Conservation (phyloP, 2,888 invertebrate species). For the Rhagonycha fulva region DNA sequence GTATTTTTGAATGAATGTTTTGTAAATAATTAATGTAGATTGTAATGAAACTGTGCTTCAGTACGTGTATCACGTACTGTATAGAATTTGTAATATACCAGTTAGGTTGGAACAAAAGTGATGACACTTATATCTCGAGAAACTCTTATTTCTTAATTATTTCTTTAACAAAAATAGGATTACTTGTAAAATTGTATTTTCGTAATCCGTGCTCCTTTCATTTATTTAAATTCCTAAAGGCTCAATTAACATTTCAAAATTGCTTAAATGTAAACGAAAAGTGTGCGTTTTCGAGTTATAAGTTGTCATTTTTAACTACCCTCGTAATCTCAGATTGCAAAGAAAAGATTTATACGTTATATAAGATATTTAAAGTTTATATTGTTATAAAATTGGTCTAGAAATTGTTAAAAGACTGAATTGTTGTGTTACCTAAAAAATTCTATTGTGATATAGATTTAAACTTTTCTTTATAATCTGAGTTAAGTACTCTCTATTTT, state of each 20-base stretch:
- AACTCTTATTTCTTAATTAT: background rate
- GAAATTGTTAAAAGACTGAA: constrained; percentile 20
- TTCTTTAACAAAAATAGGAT: background rate
- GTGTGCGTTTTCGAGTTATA: background rate
- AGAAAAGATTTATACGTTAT: constrained; percentile 3
- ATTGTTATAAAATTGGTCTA: constrained; percentile 12
- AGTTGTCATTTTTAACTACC: background rate
- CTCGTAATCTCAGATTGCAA: constrained; percentile 4
- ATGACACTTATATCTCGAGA: background rate
- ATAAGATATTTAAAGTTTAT: constrained; percentile 7
- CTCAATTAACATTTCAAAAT: background rate
- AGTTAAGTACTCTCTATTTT: constrained; percentile 11
- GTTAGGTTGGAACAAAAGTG: background rate
- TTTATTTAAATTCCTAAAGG: background rate
- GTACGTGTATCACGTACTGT: constrained; percentile 18
- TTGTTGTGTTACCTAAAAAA: constrained; percentile 18
- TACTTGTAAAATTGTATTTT: background rate
- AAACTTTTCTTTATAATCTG: constrained; percentile 4
- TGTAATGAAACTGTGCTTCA: background rate
- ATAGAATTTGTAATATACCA: background rate
- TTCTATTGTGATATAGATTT: constrained; percentile 3
- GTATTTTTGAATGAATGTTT: constrained; percentile 9
- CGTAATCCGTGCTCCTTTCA: background rate
- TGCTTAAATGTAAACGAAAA: background rate
- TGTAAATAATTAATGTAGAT: constrained; percentile 20